Percentiles rank a stretch among this genome's conserved stretches.
Conservation (phyloP, 2,888 invertebrate species). For the Piscicola geometra region DNA sequence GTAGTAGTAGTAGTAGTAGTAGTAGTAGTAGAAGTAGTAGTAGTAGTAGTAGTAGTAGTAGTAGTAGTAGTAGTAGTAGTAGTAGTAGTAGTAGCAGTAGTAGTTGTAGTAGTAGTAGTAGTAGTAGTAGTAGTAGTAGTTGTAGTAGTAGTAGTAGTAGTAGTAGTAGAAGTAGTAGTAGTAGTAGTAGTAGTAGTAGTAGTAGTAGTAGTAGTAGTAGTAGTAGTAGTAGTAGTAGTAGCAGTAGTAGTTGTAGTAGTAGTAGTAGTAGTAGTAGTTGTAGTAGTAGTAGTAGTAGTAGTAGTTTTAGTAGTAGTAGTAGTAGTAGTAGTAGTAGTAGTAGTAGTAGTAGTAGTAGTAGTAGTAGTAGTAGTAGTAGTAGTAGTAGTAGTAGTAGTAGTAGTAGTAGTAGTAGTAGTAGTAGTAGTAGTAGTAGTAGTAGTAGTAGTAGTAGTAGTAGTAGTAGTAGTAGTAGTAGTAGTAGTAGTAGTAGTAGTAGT, state of each 20-base stretch:
- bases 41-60: conserved; percentile 28
- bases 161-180: conserved; percentile 24
- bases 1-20: conserved; percentile 25
- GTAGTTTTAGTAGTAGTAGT: too few relatives aligned
- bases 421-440: conserved; percentile 33
- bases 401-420: conserved; percentile 30
- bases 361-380: conserved; percentile 12
- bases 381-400: conserved; percentile 7
- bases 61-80: conserved; percentile 28
- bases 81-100: conserved; percentile 27
- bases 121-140: conserved; percentile 28
- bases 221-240: conserved; percentile 28
- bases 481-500: conserved; percentile 27
- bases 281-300: conserved; percentile 19
- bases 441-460: conserved; percentile 30
- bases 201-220: conserved; percentile 28
- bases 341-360: conserved; percentile 12
- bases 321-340: too few relatives aligned
- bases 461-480: conserved; percentile 29
- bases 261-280: conserved; percentile 21
- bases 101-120: conserved; percentile 24
- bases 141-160: conserved; percentile 27
- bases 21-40: conserved; percentile 27
- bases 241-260: conserved; percentile 28
- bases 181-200: conserved; percentile 28